Percentiles rank a stretch among this genome's conserved stretches.
Conservation (phyloP, 2,888 invertebrate genomes). For the Caenorhabditis sp. region DNA sequence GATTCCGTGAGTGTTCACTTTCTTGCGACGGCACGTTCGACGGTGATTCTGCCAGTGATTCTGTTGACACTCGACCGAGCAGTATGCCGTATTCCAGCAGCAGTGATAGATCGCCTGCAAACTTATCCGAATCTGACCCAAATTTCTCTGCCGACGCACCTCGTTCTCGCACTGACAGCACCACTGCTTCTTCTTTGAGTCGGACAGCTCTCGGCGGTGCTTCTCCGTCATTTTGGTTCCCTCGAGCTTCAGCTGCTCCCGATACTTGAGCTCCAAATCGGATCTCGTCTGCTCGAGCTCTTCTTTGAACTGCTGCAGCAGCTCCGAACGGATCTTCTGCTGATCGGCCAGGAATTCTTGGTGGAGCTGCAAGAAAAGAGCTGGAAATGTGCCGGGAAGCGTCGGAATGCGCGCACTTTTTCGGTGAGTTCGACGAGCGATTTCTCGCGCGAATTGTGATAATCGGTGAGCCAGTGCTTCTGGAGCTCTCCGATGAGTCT, state of each 20-base stretch:
- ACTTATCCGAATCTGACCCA: not conserved
- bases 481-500: slow-evolving; percentile 79
- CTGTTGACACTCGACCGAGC: slow-evolving; percentile 88
- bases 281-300: slow-evolving; percentile 80
- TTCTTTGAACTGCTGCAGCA: slow-evolving; percentile 79
- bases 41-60: slow-evolving; percentile 78
- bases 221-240: slow-evolving; percentile 83
- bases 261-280: slow-evolving; percentile 77
- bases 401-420: too few relatives aligned
- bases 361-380: too few relatives aligned
- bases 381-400: too few relatives aligned
- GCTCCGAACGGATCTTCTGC: slow-evolving; percentile 80
- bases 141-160: slow-evolving; percentile 7
- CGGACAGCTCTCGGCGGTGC: slow-evolving; percentile 84
- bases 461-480: slow-evolving; percentile 79
- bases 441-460: slow-evolving; percentile 79
- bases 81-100: slow-evolving; percentile 91
- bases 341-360: slow-evolving; percentile 80
- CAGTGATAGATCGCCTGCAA: slow-evolving; percentile 88
- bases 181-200: slow-evolving; percentile 88
- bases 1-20: not conserved
- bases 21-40: slow-evolving; percentile 69
- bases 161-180: slow-evolving; percentile 74
- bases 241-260: slow-evolving; percentile 80
- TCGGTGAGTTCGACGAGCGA: slow-evolving; percentile 80